Evolutionary conservation across 2,113 vertebrate species (phyloP).

Genomic region (Lagopus muta): DNA sequence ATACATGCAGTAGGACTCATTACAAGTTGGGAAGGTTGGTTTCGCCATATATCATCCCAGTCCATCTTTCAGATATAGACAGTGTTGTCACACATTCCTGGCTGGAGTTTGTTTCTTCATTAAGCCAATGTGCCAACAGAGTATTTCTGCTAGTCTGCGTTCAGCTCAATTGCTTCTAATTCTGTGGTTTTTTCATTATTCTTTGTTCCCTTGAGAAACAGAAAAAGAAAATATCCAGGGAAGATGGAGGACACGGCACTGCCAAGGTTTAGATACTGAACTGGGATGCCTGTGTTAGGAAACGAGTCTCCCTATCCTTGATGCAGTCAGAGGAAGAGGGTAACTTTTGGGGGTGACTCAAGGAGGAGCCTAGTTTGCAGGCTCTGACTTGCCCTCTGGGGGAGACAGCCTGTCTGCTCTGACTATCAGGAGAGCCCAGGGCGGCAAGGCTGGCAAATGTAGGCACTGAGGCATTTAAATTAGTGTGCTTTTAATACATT

Average conservation of each 20-base stretch:
- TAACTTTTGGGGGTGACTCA: constrained; percentile 44
- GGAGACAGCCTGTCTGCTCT: constrained; percentile 44
- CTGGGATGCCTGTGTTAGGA: neutral
- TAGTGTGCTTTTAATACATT: constrained; percentile 1
- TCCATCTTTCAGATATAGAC: constrained; percentile 15
- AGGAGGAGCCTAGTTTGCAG: neutral
- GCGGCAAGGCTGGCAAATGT: constrained; percentile 14
- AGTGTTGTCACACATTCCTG: constrained; percentile 33
- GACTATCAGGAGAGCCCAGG: constrained; percentile 1
- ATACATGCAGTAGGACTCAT: neutral
- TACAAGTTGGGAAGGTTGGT: neutral
- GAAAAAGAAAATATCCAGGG: neutral
- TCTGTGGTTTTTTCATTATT: neutral
- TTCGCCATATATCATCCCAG: neutral
- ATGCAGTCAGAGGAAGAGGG: neutral
- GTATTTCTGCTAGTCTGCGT: neutral
- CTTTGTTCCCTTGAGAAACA: neutral
- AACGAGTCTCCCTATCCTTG: neutral
- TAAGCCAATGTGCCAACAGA: neutral
- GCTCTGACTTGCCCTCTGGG: constrained; percentile 19
- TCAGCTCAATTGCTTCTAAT: neutral
- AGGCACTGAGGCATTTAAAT: constrained; percentile 36
- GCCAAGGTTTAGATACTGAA: neutral
- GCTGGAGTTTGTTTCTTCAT: neutral
- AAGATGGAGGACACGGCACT: neutral